Base-by-base conservation (phyloP, 2,888 invertebrate species). In the Tetanocera ferruginea region DNA sequence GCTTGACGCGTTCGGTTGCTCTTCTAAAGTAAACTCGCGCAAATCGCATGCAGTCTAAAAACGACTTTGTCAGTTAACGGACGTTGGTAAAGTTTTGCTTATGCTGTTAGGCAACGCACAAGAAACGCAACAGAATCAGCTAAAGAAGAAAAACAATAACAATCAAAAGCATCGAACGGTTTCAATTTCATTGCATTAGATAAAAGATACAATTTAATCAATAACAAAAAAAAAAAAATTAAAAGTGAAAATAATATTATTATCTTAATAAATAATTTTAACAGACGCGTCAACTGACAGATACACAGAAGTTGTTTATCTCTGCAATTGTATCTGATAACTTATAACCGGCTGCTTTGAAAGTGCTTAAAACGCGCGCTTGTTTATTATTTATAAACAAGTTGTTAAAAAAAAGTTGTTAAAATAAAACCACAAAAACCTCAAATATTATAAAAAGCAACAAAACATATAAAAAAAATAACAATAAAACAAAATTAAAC, bases 51-150 rank as follows among this genome's bases (percentile, higher is more conserved):
- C 84, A 84, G 83, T 85, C 84, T 81, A 83, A 83, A 83, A 81
- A 83, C 83, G 84, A 85, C 86, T 81, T 84, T 84, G 83, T 82
- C 83, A 76, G 81, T 80, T 81, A 84, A 83, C 85, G 86, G 88
- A 85, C 83, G 85, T 85, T 82, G 74, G n/a, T 76, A 69, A 82
- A 62, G 3, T 11, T 11, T 3, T 11, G 43, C 14, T 43, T 43
- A 43, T 43, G 14, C 43, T 43, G 43, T 43, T n/a, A n/a, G 6
- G 43, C 43, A 43, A 43, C 11, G 43, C 43, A 43, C 14, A 43
- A 55, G 19, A 19, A 23, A 19, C 5, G 19, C n/a, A 55, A 55
- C 19, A 9, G 19, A n/a, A 23, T 9, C 55, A 55, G 9, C 55
- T 19, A 57, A 11, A 60, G 19, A 64, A 28, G 31, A 43, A 28